These are phyloP conservation scores for Chaenogobius annularis DNA, from an alignment of 2,113 vertebrate genomes.

Conservation along the genomic window DNA sequence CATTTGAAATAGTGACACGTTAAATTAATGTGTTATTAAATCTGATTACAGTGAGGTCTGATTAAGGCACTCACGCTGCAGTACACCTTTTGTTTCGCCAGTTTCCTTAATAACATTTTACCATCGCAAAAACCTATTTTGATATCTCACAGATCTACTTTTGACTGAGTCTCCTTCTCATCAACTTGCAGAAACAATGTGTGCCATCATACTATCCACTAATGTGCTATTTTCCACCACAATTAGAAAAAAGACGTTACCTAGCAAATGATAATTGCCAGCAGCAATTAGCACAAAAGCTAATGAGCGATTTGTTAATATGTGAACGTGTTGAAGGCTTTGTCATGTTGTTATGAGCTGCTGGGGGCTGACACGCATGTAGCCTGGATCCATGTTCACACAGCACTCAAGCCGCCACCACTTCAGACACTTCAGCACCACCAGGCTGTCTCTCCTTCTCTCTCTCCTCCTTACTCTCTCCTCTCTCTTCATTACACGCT, in stretches of 20 bases:
- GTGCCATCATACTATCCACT: slow-evolving; percentile 21
- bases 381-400: slow-evolving; percentile 4
- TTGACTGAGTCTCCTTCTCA: not conserved
- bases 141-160: not conserved
- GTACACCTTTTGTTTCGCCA: no score
- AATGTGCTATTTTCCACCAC: slow-evolving; percentile 44
- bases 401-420: slow-evolving; percentile 4
- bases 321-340: slow-evolving; percentile 31
- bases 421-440: slow-evolving; percentile 15
- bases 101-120: no score
- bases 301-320: slow-evolving; percentile 53
- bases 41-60: no score
- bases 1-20: no score
- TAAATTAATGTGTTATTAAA: no score
- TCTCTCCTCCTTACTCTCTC: slow-evolving; percentile 9
- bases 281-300: slow-evolving; percentile 47
- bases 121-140: no score
- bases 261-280: slow-evolving; percentile 50
- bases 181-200: slow-evolving; percentile 18
- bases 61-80: no score
- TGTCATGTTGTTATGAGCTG: slow-evolving; percentile 50
- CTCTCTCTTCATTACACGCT: slow-evolving; percentile 15
- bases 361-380: slow-evolving; percentile 20
- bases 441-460: slow-evolving; percentile 5
- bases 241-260: slow-evolving; percentile 46